Evolutionary conservation across 2,113 vertebrate species (phyloP), one percentile per base, ranked within the genome.

Genomic region (Psilopogon haemacephalus): DNA sequence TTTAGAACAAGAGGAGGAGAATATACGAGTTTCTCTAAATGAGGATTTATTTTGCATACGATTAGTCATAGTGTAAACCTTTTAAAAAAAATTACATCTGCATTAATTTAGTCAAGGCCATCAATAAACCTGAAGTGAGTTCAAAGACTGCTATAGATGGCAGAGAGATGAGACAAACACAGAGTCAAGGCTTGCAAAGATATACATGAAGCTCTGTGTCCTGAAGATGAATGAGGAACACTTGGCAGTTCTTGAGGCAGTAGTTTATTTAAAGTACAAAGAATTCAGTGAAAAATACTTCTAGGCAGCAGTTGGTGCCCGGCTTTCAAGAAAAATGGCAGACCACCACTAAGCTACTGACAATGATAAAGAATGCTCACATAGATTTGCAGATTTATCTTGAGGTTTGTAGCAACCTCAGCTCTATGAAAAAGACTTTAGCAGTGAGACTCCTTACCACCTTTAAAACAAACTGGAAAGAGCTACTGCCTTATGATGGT

Each of bases 181-280:
- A 93, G 85, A 96, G 93, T 84, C 92, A 96, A 95, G 91, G 88
- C 68, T 95, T 92, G 83, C 68, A 71, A 91, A 97, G 95, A 93
- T 92, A 81, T 94, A 83, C 85, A 72, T 84, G 84, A 89, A 91
- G 91, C 90, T 86, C 74, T 93, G 87, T 94, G 89, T 93, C 86
- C 95, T 93, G 96, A 98, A 98, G 98, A 98, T 98, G 97, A 98
- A 99, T 98, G 98, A 97, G 97, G 94, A 97, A 96, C 98, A 97
- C 96, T 97, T 97, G 97, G 96, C 92, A 97, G 97, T 97, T 97
- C 95, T 97, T 97, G 97, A 98, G 98, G 97, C 96, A 97, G 95
- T 97, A 96, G 98, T 98, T 98, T 98, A 98, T 99, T 99, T 98
- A 98, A 98, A 98, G 98, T 97, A 98, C 97, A 98, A 97, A 97